Conservation (phyloP, 2,888 invertebrate species). For the Leucozona laternaria region DNA sequence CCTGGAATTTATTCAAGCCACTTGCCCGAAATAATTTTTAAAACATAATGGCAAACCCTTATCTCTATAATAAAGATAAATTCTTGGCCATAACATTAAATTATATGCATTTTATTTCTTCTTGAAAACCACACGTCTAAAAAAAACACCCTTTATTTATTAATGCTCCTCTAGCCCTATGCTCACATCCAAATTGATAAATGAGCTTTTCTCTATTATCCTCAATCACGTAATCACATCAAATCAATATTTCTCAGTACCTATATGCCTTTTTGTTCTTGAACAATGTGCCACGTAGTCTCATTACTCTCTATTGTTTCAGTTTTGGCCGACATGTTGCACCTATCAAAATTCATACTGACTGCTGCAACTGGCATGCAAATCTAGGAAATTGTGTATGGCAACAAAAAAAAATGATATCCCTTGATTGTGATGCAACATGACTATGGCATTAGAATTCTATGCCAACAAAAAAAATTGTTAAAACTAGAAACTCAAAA, state of each 20-base stretch:
- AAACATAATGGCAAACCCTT: too few relatives aligned
- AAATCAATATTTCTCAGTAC: conserved; percentile 62
- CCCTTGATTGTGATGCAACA: conserved; percentile 58
- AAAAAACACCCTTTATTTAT: too few relatives aligned
- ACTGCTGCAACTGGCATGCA: conserved; percentile 50
- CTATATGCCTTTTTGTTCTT: conserved; percentile 15
- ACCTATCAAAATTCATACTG: conserved; percentile 47
- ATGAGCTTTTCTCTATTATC: background rate
- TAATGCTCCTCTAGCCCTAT: too few relatives aligned
- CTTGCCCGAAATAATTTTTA: too few relatives aligned
- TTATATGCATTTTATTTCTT: too few relatives aligned
- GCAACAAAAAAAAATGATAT: conserved; percentile 5
- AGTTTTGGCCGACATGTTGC: conserved; percentile 63
- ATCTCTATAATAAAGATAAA: too few relatives aligned
- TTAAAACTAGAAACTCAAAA: conserved; percentile 34
- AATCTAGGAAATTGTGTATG: conserved; percentile 55
- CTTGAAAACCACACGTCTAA: too few relatives aligned
- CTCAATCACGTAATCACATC: conserved; percentile 2
- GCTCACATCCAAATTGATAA: too few relatives aligned
- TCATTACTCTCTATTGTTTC: conserved; percentile 64
- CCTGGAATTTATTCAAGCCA: too few relatives aligned
- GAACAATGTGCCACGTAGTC: conserved; percentile 61
- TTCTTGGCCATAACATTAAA: too few relatives aligned
- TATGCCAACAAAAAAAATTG: conserved; percentile 18
- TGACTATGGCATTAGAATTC: conserved; percentile 44